Evolutionary conservation across 2,797 vertebrate species (phyloP).

Genomic region (Rhabdomys pumilio): DNA sequence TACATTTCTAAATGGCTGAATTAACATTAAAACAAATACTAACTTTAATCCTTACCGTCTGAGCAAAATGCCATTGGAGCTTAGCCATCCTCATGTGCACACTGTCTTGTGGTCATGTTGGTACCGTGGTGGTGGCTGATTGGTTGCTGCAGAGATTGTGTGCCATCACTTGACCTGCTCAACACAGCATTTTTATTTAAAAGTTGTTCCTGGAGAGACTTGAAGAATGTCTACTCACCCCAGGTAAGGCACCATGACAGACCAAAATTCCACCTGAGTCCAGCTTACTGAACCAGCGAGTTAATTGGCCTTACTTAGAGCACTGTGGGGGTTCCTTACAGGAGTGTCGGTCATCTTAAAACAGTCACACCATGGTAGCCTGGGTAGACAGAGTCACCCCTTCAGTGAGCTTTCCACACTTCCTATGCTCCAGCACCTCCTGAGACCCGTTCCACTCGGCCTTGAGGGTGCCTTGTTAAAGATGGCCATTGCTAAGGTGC

Average conservation of each 20-base stretch:
- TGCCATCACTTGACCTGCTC: too few species aligned
- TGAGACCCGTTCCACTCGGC: not conserved
- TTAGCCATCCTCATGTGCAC: not conserved
- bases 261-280: not conserved
- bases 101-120: rapidly evolving
- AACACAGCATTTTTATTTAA: not conserved
- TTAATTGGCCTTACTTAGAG: too few species aligned
- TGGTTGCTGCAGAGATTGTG: rapidly evolving
- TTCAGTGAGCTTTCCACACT: not conserved
- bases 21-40: not conserved
- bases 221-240: not conserved
- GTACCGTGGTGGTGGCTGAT: rapidly evolving
- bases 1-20: not conserved
- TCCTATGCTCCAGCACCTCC: not conserved
- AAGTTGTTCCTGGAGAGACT: not conserved
- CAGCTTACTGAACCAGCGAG: not conserved
- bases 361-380: not conserved
- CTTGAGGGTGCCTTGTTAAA: not conserved
- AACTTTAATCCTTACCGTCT: not conserved
- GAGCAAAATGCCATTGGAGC: not conserved
- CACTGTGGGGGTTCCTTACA: too few species aligned
- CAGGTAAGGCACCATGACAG: not conserved
- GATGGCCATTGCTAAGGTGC: too few species aligned
- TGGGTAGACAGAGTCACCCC: too few species aligned
- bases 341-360: too few species aligned